Percentiles rank a stretch among this genome's conserved stretches.
These are phyloP conservation scores for Pollimyrus isidori DNA, from an alignment of 2,113 vertebrate species.

Conservation along the genomic window DNA sequence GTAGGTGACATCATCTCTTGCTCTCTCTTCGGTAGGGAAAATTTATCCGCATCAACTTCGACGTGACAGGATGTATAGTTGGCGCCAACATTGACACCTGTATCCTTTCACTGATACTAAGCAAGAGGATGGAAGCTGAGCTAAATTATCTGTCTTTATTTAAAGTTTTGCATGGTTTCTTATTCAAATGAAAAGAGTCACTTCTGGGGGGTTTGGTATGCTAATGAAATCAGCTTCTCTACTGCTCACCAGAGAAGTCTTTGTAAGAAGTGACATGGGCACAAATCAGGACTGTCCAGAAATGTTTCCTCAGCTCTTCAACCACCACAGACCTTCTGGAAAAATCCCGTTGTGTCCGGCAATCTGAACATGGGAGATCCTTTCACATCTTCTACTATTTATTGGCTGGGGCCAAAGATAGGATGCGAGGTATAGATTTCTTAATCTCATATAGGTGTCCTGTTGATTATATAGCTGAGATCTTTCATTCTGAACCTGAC, in stretches of 20 bases:
- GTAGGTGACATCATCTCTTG: background rate
- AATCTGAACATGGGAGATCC: constrained; percentile 82
- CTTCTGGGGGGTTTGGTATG: background rate
- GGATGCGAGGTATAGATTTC: constrained; percentile 46
- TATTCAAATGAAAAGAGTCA: background rate
- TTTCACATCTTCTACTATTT: constrained; percentile 98
- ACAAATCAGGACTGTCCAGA: background rate
- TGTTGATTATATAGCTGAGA: background rate
- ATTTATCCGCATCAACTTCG: constrained; percentile 32
- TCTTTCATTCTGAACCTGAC: background rate
- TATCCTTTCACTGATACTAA: constrained; percentile 67
- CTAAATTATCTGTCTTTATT: background rate
- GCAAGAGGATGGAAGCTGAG: background rate
- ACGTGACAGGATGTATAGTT: constrained; percentile 57
- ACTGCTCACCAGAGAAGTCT: background rate
- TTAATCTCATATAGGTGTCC: background rate
- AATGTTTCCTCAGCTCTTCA: constrained; percentile 27
- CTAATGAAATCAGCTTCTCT: background rate
- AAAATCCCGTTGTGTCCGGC: constrained; percentile 91
- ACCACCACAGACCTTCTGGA: constrained; percentile 78
- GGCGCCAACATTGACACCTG: constrained; percentile 95
- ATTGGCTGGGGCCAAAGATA: constrained; percentile 71
- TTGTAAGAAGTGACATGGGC: background rate
- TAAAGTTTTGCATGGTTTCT: background rate
- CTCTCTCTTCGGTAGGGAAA: constrained; percentile 70